Conservation (phyloP, 2,888 invertebrate genomes). For the Agrotis segetum region DNA sequence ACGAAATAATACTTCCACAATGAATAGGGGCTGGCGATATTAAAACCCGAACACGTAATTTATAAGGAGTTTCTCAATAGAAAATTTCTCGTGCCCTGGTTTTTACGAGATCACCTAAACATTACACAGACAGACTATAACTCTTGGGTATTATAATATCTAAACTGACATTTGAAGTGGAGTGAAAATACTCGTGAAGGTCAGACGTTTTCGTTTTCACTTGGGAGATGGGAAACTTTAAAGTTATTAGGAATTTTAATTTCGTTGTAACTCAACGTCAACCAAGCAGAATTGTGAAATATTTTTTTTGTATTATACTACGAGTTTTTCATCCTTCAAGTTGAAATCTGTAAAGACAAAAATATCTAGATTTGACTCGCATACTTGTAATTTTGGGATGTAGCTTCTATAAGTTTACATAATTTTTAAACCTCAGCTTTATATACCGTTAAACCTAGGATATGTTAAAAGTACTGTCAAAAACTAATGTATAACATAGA, state of each 20-base stretch:
- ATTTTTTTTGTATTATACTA: no score
- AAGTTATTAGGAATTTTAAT: conserved; percentile 8
- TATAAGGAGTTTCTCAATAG: conserved; percentile 33
- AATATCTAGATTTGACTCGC: no score
- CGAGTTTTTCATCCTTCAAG: no score
- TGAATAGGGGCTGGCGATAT: conserved; percentile 38
- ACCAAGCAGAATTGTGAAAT: background rate
- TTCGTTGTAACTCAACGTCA: background rate
- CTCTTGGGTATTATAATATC: conserved; percentile 38
- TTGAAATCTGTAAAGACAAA: no score
- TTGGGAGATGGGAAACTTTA: conserved; percentile 6
- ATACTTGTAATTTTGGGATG: no score
- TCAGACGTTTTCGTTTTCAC: conserved; percentile 12
- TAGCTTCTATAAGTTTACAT: no score
- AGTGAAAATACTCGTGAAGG: conserved; percentile 28
- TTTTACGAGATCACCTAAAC: conserved; percentile 24
- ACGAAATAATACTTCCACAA: conserved; percentile 28
- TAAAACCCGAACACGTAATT: conserved; percentile 43
- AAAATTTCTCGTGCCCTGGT: conserved; percentile 24
- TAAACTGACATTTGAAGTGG: conserved; percentile 18
- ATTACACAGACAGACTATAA: conserved; percentile 25
- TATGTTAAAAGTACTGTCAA: no score
- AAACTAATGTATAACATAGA: no score
- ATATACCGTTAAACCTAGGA: no score
- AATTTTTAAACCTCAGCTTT: no score